Conservation (phyloP, 2,797 vertebrate genomes). For the Buceros bicornis region DNA sequence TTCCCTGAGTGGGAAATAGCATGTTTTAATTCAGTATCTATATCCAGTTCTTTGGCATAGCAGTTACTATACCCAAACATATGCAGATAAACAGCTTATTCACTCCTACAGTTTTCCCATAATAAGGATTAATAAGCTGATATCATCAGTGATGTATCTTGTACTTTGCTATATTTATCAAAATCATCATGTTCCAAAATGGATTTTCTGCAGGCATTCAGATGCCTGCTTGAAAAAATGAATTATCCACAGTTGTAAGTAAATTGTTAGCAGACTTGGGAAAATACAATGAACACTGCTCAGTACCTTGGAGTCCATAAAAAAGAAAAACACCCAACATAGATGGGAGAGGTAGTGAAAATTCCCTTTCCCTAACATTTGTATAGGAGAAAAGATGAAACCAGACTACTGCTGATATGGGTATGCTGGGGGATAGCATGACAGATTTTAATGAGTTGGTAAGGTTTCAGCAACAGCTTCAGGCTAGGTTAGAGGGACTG, state of each 20-base stretch:
- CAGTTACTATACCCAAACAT: not conserved
- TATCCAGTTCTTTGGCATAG: not conserved
- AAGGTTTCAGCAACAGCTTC: not conserved
- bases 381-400: not conserved
- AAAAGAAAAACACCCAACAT: not conserved
- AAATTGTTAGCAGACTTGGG: not conserved
- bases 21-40: slow-evolving; percentile 4
- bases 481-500: not conserved
- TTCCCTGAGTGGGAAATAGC: not conserved
- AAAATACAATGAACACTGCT: not conserved
- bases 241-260: slow-evolving; percentile 12
- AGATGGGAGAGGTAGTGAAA: not conserved
- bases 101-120: not conserved
- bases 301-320: not conserved
- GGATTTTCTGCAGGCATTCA: slow-evolving; percentile 34
- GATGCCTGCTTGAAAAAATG: not conserved
- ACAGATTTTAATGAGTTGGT: not conserved
- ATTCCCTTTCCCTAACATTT: not conserved
- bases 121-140: slow-evolving; percentile 52
- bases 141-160: slow-evolving; percentile 43
- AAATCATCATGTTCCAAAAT: slow-evolving; percentile 38
- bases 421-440: not conserved
- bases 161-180: slow-evolving; percentile 45
- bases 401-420: not conserved
- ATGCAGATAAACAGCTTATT: slow-evolving; percentile 22